Evolutionary conservation across 1,140 invertebrate genomes (phyloP).

Genomic region (Oreohelix idahoensis): DNA sequence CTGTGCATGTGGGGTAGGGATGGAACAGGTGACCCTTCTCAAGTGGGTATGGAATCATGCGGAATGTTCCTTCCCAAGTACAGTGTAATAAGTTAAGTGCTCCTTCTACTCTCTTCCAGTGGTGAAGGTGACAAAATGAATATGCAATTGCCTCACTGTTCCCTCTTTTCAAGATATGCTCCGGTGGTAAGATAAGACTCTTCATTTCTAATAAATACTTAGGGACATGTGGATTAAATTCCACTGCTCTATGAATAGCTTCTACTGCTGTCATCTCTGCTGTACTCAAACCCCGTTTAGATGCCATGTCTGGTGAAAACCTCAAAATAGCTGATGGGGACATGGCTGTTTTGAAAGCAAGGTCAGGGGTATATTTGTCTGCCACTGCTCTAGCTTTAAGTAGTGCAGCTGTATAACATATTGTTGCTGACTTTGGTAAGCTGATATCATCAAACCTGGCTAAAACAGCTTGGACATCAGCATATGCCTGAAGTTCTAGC

Average conservation of each 20-base stretch:
- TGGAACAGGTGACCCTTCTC: conserved; percentile 96
- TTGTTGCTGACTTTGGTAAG: conserved; percentile 95
- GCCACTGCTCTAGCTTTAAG: conserved; percentile 93
- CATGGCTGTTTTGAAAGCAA: no score
- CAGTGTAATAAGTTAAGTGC: conserved; percentile 93
- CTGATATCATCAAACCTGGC: conserved; percentile 97
- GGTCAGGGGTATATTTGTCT: no score
- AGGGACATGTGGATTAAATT: conserved; percentile 99
- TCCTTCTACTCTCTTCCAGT: conserved; percentile 98
- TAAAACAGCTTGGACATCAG: conserved; percentile 95
- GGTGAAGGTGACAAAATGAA: conserved; percentile 94
- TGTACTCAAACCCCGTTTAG: conserved; percentile 87
- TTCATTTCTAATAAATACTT: conserved; percentile 98
- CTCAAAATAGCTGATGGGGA: no score
- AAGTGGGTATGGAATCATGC: conserved; percentile 93
- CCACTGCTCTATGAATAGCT: conserved; percentile 96
- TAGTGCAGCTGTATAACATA: conserved; percentile 96
- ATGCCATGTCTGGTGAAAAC: conserved; percentile 88
- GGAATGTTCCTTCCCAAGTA: conserved; percentile 97
- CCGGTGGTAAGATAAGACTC: conserved; percentile 93
- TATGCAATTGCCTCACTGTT: conserved; percentile 98
- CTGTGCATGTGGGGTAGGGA: conserved; percentile 94
- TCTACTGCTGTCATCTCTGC: conserved; percentile 96
- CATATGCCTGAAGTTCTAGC: conserved; percentile 95
- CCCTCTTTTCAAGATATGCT: conserved; percentile 97